phyloP scores from a whole-genome alignment of 2,888 invertebrate species.

The Megastigmus dorsalis region DNA sequence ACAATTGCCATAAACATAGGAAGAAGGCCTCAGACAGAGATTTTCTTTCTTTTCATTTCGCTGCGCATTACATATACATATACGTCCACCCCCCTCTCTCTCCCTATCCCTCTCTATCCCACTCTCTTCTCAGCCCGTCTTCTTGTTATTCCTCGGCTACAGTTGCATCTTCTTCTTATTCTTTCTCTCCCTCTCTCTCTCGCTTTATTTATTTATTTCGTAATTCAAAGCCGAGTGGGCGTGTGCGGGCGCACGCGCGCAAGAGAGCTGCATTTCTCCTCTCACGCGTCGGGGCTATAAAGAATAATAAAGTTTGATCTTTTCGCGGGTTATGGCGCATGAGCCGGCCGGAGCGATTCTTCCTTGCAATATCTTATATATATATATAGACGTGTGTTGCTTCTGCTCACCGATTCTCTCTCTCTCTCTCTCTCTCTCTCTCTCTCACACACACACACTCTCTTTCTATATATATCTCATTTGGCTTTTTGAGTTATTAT shows the following conservation, averaged over 20 bases:
- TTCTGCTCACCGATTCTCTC: slow-evolving; percentile 8
- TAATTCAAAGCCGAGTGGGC: slow-evolving; percentile 52
- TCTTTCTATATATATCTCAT: no score
- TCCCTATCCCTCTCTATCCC: background rate
- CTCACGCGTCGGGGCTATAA: slow-evolving; percentile 31
- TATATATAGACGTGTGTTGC: background rate
- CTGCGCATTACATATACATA: background rate
- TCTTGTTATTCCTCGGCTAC: background rate
- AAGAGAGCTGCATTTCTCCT: background rate
- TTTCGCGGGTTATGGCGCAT: slow-evolving; percentile 38
- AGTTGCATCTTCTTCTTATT: background rate
- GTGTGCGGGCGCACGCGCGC: slow-evolving; percentile 21
- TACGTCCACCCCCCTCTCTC: no score
- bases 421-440: no score
- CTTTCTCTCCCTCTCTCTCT: background rate
- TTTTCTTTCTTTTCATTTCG: slow-evolving; percentile 26
- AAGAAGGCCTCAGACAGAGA: background rate
- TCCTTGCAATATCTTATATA: no score
- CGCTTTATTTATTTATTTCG: slow-evolving; percentile 54
- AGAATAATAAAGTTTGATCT: slow-evolving; percentile 54
- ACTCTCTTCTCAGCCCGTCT: background rate
- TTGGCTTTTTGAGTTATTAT: slow-evolving; percentile 49
- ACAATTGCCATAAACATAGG: slow-evolving; percentile 48
- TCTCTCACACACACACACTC: no score
- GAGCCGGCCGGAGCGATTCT: no score